Base-by-base conservation (phyloP, 1,140 invertebrate species). In the Steinernema feltiae region DNA sequence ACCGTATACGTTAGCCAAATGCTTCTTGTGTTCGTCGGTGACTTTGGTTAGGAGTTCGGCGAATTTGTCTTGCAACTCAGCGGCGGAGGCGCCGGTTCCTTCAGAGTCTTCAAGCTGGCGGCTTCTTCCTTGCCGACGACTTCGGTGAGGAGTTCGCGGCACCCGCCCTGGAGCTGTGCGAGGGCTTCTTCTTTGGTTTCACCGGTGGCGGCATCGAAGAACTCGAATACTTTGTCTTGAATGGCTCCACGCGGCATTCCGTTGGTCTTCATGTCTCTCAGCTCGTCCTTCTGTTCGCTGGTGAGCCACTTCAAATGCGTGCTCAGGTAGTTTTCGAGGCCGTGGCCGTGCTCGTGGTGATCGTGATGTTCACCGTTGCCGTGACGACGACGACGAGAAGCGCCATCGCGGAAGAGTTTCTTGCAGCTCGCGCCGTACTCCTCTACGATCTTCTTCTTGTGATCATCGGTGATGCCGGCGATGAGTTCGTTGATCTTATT, bases 401-500 rank as follows among this genome's bases (percentile, higher is more conserved):
- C 30, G 27, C 63, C 71, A 48, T 70, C 32, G 27, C 69, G 74
- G 31, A 81, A 83, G 15, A 81, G 21, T 53, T 78, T 70, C 27
- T 73, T 78, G 41, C 81, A 82, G 0, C 70, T 32, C 18, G 70
- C 3, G 41, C 63, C 70, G 32, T 78, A 82, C 35, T 72, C 48
- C 32, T 32, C 41, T 15, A 73, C 79, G 7, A 72, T 72, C 32
- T 48, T 69, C 29, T 83, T 82, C 48, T 82, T 82, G n/a, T 74
- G 21, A 31, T 81, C 81, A 46, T 82, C 81, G 12, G n/a, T 29
- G 29, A 82, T 15, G 17, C 71, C 76, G 7, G 29, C 31, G 12
- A 82, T 30, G 32, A 75, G 78, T 46, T 77, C 71, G 12, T 82
- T 53, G 17, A 83, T 70, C 46, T 82, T 80, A 1, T 46, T 73